Conservation (phyloP, 2,888 invertebrate species). For the Drosophila planitibia region DNA sequence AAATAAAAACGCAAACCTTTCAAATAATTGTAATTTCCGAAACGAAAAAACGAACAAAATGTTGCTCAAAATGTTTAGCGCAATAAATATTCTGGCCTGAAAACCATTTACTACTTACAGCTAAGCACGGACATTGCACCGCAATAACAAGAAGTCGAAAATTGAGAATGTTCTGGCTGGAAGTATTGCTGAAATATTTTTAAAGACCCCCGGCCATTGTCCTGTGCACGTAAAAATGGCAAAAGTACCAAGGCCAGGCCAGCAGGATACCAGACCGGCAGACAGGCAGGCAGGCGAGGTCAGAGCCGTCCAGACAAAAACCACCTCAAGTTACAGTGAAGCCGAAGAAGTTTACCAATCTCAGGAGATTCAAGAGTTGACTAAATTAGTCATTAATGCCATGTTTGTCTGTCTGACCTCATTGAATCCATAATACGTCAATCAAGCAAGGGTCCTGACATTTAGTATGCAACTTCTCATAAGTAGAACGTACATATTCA, state of each 20-base stretch:
- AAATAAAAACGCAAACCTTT: constrained; percentile 71
- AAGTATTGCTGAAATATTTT: constrained; percentile 54
- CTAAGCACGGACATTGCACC: constrained; percentile 41
- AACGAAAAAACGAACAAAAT: constrained; percentile 20
- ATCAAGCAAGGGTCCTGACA: neutral
- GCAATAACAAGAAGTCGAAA: constrained; percentile 28
- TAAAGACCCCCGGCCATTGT: constrained; percentile 47
- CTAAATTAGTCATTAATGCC: neutral
- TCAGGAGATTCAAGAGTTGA: neutral
- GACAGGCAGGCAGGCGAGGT: constrained; percentile 8
- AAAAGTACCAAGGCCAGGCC: constrained; percentile 24
- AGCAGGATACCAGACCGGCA: constrained; percentile 21
- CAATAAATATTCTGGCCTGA: constrained; percentile 63
- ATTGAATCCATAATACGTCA: constrained; percentile 2
- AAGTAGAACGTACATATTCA: constrained; percentile 20
- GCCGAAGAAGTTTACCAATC: constrained; percentile 4
- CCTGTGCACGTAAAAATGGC: constrained; percentile 51
- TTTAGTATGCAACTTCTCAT: neutral
- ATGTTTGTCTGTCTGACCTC: neutral
- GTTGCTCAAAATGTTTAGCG: constrained; percentile 56
- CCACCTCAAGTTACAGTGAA: constrained; percentile 28
- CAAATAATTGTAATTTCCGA: constrained; percentile 70
- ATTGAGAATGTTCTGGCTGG: constrained; percentile 34
- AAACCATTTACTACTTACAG: constrained; percentile 56
- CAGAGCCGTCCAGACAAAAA: constrained; percentile 1